A percentile compares a stretch with the other conserved stretches of the same genome.
These are phyloP conservation scores for Porites cylindrica DNA, from an alignment of 92 coral and sea anemone genomes.

Conservation along the genomic window DNA sequence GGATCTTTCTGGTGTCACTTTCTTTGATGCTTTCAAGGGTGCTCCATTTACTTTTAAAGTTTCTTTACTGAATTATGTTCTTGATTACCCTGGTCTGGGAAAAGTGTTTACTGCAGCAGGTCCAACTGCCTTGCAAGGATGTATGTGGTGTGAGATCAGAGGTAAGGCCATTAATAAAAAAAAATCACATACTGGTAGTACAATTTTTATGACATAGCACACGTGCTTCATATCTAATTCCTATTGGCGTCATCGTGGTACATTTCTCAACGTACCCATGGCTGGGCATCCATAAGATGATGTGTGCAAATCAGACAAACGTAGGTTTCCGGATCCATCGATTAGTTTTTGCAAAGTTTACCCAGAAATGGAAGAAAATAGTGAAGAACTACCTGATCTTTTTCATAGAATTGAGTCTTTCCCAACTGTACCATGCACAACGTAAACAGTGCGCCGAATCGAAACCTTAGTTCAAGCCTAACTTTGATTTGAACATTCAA, in stretches of 20 bases:
- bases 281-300: no score
- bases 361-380: no score
- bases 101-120: conserved; percentile 54
- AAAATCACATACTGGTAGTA: background rate
- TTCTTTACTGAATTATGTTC: conserved; percentile 25
- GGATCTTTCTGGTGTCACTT: conserved; percentile 43
- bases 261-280: no score
- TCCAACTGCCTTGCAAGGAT: conserved; percentile 65
- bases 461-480: no score
- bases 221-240: background rate
- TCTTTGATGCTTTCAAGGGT: conserved; percentile 53
- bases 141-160: conserved; percentile 63
- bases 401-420: no score
- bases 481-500: no score
- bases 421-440: no score
- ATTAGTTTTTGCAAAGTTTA: no score
- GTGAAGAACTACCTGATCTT: no score
- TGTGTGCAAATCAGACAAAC: no score
- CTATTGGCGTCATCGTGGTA: background rate
- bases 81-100: conserved; percentile 37
- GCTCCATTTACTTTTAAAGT: conserved; percentile 53
- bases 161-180: conserved; percentile 33
- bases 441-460: no score
- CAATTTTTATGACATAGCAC: background rate
- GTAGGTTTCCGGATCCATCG: no score